Percentiles rank a stretch among this genome's conserved stretches.
These are phyloP conservation scores for Aurelia aurita complex sp. Pacific DNA, from an alignment of 30 jellyfish, hydroid and myxozoan species.

Conservation along the genomic window DNA sequence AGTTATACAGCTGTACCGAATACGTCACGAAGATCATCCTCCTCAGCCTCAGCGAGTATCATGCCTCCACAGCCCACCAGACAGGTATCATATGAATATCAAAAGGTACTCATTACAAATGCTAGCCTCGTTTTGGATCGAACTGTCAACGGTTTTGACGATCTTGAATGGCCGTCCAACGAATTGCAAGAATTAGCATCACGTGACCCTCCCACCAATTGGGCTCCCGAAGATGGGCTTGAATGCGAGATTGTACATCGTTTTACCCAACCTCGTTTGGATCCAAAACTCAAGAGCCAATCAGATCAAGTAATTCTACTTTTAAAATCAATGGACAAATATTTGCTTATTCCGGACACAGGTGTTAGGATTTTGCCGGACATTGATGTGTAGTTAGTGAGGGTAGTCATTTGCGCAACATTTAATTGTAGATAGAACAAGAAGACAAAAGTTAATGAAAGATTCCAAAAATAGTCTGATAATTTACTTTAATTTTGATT, in stretches of 20 bases:
- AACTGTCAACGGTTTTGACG: constrained; percentile 33
- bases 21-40: constrained; percentile 69
- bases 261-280: constrained; percentile 72
- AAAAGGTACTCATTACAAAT: constrained; percentile 66
- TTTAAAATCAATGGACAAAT: constrained; percentile 50
- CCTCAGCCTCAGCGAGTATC: constrained; percentile 73
- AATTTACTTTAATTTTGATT: no score
- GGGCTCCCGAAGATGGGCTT: constrained; percentile 77
- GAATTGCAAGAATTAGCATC: constrained; percentile 62
- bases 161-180: constrained; percentile 84
- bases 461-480: no score
- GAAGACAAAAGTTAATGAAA: no score
- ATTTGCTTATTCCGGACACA: constrained; percentile 77
- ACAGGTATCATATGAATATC: constrained; percentile 27
- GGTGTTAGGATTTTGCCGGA: constrained; percentile 58
- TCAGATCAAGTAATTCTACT: constrained; percentile 42
- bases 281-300: constrained; percentile 51
- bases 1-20: constrained; percentile 75
- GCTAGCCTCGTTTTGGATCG: constrained; percentile 62
- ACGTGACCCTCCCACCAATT: constrained; percentile 43
- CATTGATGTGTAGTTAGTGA: background rate
- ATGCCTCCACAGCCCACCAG: constrained; percentile 60
- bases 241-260: constrained; percentile 74
- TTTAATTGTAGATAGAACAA: no score
- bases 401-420: no score